These are phyloP conservation scores for Ecliptopera silaceata DNA, from an alignment of 2,888 invertebrate genomes.

Conservation along the genomic window DNA sequence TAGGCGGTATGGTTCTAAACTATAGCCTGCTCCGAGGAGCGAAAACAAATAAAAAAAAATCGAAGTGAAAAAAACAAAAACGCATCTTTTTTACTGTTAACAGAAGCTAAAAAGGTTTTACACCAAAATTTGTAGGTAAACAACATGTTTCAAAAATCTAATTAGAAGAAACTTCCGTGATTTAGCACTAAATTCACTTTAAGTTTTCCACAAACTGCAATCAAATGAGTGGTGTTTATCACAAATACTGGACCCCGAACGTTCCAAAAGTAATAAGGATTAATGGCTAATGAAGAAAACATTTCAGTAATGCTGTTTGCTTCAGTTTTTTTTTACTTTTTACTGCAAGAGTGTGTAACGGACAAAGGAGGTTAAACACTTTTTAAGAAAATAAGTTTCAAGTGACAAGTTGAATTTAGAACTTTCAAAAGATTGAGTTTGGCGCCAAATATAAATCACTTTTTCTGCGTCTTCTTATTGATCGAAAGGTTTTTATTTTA, in stretches of 20 bases:
- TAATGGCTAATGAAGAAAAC: slow-evolving; percentile 25
- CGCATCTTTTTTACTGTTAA: too few species aligned
- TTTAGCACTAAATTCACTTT: slow-evolving; percentile 13
- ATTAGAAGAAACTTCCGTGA: slow-evolving; percentile 17
- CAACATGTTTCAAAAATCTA: slow-evolving; percentile 2
- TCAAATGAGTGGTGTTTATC: slow-evolving; percentile 35
- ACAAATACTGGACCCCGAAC: slow-evolving; percentile 16
- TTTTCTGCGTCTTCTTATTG: too few species aligned
- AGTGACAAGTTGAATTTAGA: too few species aligned
- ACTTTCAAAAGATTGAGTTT: too few species aligned
- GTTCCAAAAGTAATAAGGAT: slow-evolving; percentile 30
- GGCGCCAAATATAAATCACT: too few species aligned
- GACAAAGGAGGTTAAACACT: too few species aligned
- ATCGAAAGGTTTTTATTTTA: too few species aligned
- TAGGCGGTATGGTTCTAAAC: too few species aligned
- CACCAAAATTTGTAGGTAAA: neutral
- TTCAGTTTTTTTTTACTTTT: slow-evolving; percentile 9
- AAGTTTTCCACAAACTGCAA: slow-evolving; percentile 37
- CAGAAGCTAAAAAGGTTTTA: neutral
- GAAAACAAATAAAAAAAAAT: too few species aligned
- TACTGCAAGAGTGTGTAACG: neutral
- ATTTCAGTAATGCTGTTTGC: slow-evolving; percentile 27
- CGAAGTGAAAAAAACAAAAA: too few species aligned
- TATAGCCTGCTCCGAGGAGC: too few species aligned
- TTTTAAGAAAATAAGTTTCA: too few species aligned